Base-by-base conservation (phyloP, 2,888 invertebrate genomes). In the Caenorhabditis sp. region DNA sequence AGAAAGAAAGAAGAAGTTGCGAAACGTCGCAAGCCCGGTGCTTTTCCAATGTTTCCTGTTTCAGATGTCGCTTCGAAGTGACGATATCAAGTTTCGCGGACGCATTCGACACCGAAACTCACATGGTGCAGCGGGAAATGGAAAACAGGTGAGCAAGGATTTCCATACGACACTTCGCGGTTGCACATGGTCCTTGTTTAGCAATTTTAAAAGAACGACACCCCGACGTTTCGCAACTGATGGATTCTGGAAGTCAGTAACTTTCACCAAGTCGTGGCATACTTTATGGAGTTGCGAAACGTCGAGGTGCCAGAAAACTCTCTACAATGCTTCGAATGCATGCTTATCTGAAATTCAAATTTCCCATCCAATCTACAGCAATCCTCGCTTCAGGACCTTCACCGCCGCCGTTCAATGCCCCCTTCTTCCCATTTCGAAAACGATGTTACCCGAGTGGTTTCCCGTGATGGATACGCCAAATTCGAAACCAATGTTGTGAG, bases 401-500 rank as follows among this genome's bases (percentile, higher is more conserved):
- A 61, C 18, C 72, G 80, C 20, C 72, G 80, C 24, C 70, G 70
- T 24, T 80, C 80, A 15, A 74, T 80, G 80, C 80, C 80, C 11
- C 60, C 71, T 3, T 40, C 62, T 9, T 78, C 55, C 11, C 50
- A 53, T 44, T 68, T 83, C 61, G 72, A 76, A 55, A 81, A 80
- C 20, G 85, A 85, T n/a, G 77, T 85, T 8, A 81, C 83, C 11
- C 80, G 83, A 24, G 78, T 78, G 2, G 44, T 85, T 40, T 70
- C 71, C 61, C 26, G 60, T 2, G 80, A 83, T 35, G 85, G 83
- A 44, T 79, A 79, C 40, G 81, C 79, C 9, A 74, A 78, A 18
- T 85, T 58, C 56, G 81, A 83, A 53, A 85, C 85, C 1, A 78
- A 85, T 67, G 83, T 85, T 55, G 85, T 81, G 55, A 55, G 85